These are phyloP conservation scores for Micronycteris hirsuta DNA, from an alignment of 2,113 vertebrate species.

Conservation along the genomic window DNA sequence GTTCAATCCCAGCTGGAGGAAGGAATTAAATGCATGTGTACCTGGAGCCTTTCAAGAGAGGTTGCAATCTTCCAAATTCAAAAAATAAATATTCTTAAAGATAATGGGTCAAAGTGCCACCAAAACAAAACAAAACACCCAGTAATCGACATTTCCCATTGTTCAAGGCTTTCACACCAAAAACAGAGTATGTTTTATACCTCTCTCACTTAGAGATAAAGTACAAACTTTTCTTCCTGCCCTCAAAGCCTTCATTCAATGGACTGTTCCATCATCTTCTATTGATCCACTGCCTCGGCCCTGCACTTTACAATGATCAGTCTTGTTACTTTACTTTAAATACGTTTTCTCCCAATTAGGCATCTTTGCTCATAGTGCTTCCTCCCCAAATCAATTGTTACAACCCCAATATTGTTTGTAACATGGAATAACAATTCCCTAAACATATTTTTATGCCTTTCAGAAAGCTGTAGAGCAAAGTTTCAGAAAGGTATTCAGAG, in stretches of 20 bases:
- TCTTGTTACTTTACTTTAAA: neutral
- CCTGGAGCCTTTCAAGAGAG: neutral
- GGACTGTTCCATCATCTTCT: neutral
- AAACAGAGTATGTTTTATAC: neutral
- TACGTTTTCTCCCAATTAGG: neutral
- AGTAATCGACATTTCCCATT: neutral
- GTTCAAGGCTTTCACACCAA: neutral
- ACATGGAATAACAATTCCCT: neutral
- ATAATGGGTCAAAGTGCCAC: neutral
- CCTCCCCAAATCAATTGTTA: neutral
- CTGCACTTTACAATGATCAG: neutral
- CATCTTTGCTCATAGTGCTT: neutral
- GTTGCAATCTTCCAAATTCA: neutral
- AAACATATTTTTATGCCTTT: neutral
- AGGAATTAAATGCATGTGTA: neutral
- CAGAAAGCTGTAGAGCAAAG: neutral
- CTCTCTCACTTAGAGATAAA: neutral
- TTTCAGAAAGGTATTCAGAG: neutral
- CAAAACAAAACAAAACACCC: neutral
- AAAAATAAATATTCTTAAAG: neutral
- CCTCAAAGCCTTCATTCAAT: neutral
- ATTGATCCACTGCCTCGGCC: too few relatives aligned
- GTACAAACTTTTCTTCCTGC: neutral
- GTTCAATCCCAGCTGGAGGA: neutral
- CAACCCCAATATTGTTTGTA: neutral